These are phyloP conservation scores for Acrobasis repandana DNA, from an alignment of 2,888 invertebrate genomes.

Conservation along the genomic window DNA sequence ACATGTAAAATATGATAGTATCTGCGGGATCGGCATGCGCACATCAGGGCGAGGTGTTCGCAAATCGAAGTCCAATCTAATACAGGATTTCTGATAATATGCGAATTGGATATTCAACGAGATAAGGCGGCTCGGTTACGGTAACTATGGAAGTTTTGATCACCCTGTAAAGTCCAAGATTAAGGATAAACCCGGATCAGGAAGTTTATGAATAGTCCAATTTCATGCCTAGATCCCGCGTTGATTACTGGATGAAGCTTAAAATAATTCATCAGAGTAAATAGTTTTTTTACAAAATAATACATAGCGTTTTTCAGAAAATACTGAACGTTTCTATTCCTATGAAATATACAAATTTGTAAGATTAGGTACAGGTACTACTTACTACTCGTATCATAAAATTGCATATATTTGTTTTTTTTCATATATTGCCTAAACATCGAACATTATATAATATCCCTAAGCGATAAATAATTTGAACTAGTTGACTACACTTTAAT, in stretches of 20 bases:
- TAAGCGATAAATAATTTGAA: too few species aligned
- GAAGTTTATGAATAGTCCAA: conserved; percentile 61
- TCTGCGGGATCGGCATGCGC: conserved; percentile 57
- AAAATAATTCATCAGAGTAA: not conserved
- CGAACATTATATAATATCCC: too few species aligned
- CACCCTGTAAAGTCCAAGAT: conserved; percentile 52
- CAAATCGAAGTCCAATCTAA: conserved; percentile 53
- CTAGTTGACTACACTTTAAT: too few species aligned
- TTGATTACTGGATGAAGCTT: conserved; percentile 33
- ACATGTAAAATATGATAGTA: conserved; percentile 57
- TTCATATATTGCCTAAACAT: too few species aligned
- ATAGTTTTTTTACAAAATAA: too few species aligned
- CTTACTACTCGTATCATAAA: too few species aligned
- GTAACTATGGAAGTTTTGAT: conserved; percentile 68
- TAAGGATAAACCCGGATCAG: conserved; percentile 52
- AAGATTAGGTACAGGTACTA: too few species aligned
- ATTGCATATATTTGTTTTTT: too few species aligned
- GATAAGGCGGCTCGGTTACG: conserved; percentile 52
- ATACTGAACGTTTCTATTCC: too few species aligned
- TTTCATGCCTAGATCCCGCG: conserved; percentile 56
- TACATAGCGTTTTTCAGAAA: too few species aligned
- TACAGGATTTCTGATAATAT: conserved; percentile 66
- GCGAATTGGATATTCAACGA: conserved; percentile 57
- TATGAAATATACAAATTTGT: too few species aligned
- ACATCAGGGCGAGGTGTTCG: conserved; percentile 51